Evolutionary conservation across 2,888 invertebrate genomes (phyloP).

Genomic region (Desoria tigrina): DNA sequence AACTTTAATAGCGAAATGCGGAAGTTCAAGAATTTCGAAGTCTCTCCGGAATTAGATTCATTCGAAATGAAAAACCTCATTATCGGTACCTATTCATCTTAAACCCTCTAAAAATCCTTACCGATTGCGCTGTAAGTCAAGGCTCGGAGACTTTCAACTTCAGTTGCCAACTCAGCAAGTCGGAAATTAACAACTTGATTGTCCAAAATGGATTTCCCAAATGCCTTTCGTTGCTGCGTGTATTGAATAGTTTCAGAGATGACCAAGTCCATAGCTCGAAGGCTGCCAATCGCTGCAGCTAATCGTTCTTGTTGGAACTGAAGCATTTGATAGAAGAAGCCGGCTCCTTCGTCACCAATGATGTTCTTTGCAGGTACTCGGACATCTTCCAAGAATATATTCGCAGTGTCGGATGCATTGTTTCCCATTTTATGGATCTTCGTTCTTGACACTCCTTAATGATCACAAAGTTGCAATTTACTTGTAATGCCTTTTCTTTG

Average conservation of each 20-base stretch:
- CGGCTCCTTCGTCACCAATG: slow-evolving; percentile 61
- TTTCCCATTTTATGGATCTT: slow-evolving; percentile 62
- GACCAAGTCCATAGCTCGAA: slow-evolving; percentile 41
- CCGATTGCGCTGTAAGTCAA: slow-evolving; percentile 60
- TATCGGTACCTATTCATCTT: background rate
- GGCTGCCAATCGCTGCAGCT: slow-evolving; percentile 55
- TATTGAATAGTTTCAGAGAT: slow-evolving; percentile 59
- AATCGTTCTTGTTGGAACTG: slow-evolving; percentile 62
- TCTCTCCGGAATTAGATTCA: background rate
- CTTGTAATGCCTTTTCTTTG: no score
- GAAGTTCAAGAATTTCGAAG: no score
- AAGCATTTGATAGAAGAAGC: slow-evolving; percentile 63
- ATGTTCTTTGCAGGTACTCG: slow-evolving; percentile 60
- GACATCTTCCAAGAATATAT: slow-evolving; percentile 62
- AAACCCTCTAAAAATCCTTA: slow-evolving; percentile 44
- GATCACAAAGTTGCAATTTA: no score
- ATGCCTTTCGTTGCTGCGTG: slow-evolving; percentile 59
- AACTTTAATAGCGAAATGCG: no score
- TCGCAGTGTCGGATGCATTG: slow-evolving; percentile 61
- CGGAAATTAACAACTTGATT: slow-evolving; percentile 60
- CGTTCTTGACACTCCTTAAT: slow-evolving; percentile 47
- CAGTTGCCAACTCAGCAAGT: slow-evolving; percentile 62
- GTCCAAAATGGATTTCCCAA: slow-evolving; percentile 59
- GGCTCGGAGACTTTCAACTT: slow-evolving; percentile 60
- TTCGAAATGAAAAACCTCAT: background rate